Conservation (phyloP, 2,797 vertebrate species). For the Gallinago stenura region DNA sequence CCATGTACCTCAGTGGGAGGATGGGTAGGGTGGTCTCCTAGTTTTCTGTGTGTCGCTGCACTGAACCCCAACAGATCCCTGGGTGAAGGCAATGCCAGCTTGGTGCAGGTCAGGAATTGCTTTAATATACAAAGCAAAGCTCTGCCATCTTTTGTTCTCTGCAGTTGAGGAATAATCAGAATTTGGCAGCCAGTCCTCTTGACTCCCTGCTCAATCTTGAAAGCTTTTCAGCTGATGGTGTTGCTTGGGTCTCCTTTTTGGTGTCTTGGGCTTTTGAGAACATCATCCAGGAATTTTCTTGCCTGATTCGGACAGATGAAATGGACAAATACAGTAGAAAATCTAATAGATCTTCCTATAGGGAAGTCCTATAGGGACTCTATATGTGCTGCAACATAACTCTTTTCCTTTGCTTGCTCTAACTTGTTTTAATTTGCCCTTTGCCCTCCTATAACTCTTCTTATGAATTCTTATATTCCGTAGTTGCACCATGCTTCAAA, state of each 20-base stretch:
- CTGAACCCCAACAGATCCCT: background rate
- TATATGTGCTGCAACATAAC: background rate
- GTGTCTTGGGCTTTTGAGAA: background rate
- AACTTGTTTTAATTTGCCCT: slow-evolving; percentile 61
- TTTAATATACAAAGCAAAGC: background rate
- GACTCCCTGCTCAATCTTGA: background rate
- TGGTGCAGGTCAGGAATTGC: background rate
- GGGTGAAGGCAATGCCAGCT: background rate
- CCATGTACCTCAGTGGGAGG: accelerated
- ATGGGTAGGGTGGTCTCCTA: background rate
- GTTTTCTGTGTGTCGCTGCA: background rate
- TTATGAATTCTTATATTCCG: slow-evolving; percentile 44
- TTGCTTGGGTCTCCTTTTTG: background rate
- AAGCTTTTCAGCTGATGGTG: background rate
- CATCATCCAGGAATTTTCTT: background rate
- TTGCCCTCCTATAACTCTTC: slow-evolving; percentile 68
- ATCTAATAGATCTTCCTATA: background rate
- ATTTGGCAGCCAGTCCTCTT: background rate
- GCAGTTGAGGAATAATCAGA: background rate
- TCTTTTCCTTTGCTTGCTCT: slow-evolving; percentile 24
- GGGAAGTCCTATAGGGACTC: background rate
- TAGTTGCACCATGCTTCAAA: slow-evolving; percentile 53
- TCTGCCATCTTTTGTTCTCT: slow-evolving; percentile 19
- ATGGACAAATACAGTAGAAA: background rate
- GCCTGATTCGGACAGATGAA: background rate